Base-by-base conservation (phyloP, 2,113 vertebrate genomes). In the Gambusia affinis region DNA sequence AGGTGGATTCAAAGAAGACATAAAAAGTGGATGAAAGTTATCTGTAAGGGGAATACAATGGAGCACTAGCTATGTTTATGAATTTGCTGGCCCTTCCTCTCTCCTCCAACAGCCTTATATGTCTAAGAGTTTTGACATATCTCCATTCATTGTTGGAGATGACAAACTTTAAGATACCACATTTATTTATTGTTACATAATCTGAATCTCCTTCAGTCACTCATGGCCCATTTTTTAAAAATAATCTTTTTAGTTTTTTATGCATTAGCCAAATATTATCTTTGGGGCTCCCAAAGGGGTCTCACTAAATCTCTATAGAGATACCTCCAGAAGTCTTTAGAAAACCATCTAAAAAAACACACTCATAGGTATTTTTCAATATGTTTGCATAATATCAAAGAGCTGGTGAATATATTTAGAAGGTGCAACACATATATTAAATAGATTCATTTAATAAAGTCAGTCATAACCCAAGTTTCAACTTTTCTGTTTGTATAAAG, bases 1-100 rank as follows among this genome's bases (percentile, higher is more conserved):
- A 69, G 39, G 35, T 68, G 47, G 63, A 66, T 72, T 33, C 27
- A 33, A 74, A 70, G n/a, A 8, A 47, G n/a, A 65, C 4, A 14
- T 24, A 8, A 47, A 37, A 60, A 47, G 12, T 31, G 42, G 29
- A 68, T 61, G 17, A 14, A 57, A 51, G 60, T 28, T 35, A 24
- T 19, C 42, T 24, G 1, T 24, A 6, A 33, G 44, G 17, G 5
- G 44, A 0, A 19, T 47, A 42, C 44, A 47, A 12, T 15, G 44
- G 44, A 22, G 19, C 47, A 24, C 39, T 4, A 42, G 39, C 12
- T 15, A 42, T 24, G 17, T 19, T 57, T 57, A 57, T 57, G 4
- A 57, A 24, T n/a, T 57, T n/a, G 19, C 22, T 57, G 51, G 51
- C 24, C 51, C 51, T 57, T 57, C 24, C 22, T n/a, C 24, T 57